Conservation (phyloP, 2,888 invertebrate species). For the Dryobotodes eremita region DNA sequence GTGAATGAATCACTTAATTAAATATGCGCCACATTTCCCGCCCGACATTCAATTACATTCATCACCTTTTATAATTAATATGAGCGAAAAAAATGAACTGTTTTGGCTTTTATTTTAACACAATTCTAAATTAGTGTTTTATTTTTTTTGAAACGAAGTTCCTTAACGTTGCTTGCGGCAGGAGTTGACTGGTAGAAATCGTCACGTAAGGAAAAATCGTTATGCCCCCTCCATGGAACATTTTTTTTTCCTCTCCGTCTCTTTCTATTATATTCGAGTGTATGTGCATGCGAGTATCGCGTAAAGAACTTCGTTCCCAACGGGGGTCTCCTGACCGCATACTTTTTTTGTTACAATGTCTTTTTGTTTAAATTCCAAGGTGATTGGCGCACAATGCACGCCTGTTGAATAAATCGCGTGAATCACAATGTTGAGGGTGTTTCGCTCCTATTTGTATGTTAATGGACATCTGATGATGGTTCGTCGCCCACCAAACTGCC, state of each 20-base stretch:
- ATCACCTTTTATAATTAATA: conserved; percentile 25
- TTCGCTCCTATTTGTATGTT: conserved; percentile 66
- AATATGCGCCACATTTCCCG: conserved; percentile 34
- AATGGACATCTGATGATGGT: conserved; percentile 63
- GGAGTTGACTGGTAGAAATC: no score
- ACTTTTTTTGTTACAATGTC: conserved; percentile 8
- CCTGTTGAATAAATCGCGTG: conserved; percentile 46
- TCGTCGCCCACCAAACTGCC: conserved; percentile 45
- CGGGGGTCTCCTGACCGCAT: no score
- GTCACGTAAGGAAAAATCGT: no score
- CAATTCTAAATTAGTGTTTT: conserved; percentile 26
- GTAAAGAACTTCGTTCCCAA: no score
- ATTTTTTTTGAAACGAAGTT: background rate
- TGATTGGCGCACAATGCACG: conserved; percentile 39
- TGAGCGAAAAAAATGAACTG: conserved; percentile 11
- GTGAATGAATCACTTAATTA: conserved; percentile 41
- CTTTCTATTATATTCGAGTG: no score
- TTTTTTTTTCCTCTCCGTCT: no score
- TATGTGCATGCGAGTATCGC: no score
- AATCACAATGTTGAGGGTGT: conserved; percentile 47
- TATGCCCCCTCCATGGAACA: no score
- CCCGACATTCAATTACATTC: conserved; percentile 31
- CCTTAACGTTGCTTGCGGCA: no score
- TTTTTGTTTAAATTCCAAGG: conserved; percentile 29
- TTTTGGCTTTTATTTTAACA: conserved; percentile 10